These are phyloP conservation scores for Microchrysa polita DNA, from an alignment of 2,888 invertebrate genomes.

Conservation along the genomic window DNA sequence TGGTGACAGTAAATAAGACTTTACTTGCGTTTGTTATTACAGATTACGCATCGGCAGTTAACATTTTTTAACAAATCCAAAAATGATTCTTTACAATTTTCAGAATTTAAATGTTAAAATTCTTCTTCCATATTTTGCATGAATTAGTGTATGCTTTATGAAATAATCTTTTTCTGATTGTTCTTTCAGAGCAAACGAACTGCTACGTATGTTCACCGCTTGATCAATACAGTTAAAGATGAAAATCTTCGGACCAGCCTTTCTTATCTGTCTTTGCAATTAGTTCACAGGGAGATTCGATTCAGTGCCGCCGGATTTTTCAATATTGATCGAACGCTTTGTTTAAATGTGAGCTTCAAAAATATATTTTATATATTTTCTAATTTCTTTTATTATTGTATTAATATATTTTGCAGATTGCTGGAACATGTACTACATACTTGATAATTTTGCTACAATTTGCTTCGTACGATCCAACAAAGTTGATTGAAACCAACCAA, in stretches of 20 bases:
- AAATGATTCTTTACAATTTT: background rate
- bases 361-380: background rate
- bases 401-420: constrained; percentile 49
- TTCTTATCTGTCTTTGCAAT: constrained; percentile 52
- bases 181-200: constrained; percentile 51
- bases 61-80: background rate
- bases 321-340: constrained; percentile 52
- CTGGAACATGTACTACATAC: constrained; percentile 53
- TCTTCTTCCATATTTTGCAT: too few species aligned
- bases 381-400: background rate
- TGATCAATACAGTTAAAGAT: constrained; percentile 47
- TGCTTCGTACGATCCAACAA: constrained; percentile 27
- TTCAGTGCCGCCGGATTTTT: constrained; percentile 55
- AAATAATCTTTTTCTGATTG: constrained; percentile 44
- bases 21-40: too few species aligned
- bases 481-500: background rate
- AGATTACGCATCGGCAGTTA: too few species aligned
- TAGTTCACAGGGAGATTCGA: constrained; percentile 53
- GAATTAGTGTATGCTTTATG: too few species aligned
- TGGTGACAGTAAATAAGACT: too few species aligned
- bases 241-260: constrained; percentile 43
- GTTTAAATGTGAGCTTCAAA: constrained; percentile 52
- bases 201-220: constrained; percentile 49
- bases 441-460: constrained; percentile 54
- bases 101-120: background rate